phyloP scores from a whole-genome alignment of 2,113 vertebrate genomes.

The Anser brachyrhynchus region DNA sequence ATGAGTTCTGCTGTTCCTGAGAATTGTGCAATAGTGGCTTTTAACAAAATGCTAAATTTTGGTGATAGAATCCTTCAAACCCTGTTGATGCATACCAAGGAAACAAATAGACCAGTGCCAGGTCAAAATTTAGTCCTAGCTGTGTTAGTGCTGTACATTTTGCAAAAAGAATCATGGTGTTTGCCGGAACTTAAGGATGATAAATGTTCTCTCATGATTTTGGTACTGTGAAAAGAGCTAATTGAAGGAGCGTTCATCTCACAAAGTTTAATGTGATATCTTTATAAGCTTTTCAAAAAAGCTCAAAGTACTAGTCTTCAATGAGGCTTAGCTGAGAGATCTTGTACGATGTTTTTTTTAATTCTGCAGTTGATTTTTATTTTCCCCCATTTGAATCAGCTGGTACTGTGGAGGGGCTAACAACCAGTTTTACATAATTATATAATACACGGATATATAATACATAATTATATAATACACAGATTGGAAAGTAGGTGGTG shows the following conservation, averaged over 20 bases:
- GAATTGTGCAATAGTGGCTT: neutral
- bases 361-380: neutral
- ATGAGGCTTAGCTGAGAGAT: neutral
- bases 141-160: neutral
- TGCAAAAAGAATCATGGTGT: neutral
- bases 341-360: neutral
- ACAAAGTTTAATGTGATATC: neutral
- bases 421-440: neutral
- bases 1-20: neutral
- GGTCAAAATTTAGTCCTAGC: neutral
- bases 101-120: neutral
- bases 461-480: neutral
- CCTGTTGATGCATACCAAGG: neutral
- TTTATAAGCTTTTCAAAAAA: neutral
- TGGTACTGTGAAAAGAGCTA: neutral
- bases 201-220: neutral
- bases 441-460: neutral
- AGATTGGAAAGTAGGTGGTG: neutral
- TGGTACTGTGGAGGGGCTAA: neutral
- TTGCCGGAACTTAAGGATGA: neutral
- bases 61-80: neutral
- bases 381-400: neutral
- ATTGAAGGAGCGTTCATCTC: neutral
- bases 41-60: neutral
- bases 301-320: fast-evolving